These are phyloP conservation scores for Macropus fuliginosus DNA, from an alignment of 2,797 vertebrate species.

Conservation along the genomic window DNA sequence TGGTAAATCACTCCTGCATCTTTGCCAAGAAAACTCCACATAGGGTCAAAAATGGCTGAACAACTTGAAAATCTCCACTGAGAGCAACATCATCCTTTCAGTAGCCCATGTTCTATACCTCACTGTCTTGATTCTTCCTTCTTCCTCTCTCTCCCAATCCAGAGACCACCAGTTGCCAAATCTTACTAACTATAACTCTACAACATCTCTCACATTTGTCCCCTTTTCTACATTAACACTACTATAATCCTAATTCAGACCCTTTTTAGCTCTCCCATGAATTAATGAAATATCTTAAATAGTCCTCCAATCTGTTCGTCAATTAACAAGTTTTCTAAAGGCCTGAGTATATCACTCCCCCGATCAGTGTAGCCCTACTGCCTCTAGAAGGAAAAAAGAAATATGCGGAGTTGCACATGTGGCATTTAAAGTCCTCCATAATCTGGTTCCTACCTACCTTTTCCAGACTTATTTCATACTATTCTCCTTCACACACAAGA, in stretches of 20 bases:
- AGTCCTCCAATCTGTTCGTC: not conserved
- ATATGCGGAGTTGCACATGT: not conserved
- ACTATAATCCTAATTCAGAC: not conserved
- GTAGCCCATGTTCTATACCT: not conserved
- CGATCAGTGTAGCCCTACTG: not conserved
- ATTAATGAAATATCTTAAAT: not conserved
- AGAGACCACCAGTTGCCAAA: not conserved
- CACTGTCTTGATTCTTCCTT: not conserved
- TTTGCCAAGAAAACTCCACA: not conserved
- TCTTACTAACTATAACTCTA: not conserved
- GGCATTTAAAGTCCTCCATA: not conserved
- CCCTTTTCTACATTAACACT: not conserved
- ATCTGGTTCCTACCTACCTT: not conserved
- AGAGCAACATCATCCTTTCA: not conserved
- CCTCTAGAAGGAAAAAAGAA: not conserved
- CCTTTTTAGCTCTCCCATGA: not conserved
- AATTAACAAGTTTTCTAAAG: not conserved
- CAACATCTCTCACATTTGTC: not conserved
- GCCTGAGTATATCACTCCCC: not conserved
- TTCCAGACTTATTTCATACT: not conserved
- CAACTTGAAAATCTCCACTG: not conserved
- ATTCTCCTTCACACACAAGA: not conserved
- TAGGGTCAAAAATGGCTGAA: not conserved
- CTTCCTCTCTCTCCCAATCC: not conserved
- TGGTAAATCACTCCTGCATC: not conserved